Evolutionary conservation across 92 coral and sea anemone species (phyloP).

Genomic region (Epizoanthus fatuus): DNA sequence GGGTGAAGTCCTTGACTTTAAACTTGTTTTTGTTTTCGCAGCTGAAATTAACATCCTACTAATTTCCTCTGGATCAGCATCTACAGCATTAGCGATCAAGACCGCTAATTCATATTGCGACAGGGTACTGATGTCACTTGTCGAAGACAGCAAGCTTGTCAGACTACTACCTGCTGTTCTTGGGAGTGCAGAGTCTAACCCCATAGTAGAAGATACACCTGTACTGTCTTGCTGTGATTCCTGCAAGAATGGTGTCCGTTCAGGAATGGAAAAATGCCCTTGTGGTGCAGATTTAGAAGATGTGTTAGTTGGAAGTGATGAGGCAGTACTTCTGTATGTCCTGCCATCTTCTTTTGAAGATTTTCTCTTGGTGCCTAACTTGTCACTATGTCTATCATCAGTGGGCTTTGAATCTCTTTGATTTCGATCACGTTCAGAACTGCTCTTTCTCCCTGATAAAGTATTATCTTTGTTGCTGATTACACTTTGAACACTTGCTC

Average conservation of each 20-base stretch:
- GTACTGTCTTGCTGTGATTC: background rate
- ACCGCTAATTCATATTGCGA: constrained; percentile 65
- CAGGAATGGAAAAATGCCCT: background rate
- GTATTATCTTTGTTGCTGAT: constrained; percentile 49
- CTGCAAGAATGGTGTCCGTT: background rate
- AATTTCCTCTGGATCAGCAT: constrained; percentile 81
- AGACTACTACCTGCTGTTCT: constrained; percentile 32
- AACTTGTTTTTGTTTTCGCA: constrained; percentile 66
- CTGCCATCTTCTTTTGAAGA: constrained; percentile 35
- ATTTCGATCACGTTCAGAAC: constrained; percentile 26
- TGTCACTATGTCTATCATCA: constrained; percentile 16
- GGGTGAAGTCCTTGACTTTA: constrained; percentile 33
- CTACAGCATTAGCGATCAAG: constrained; percentile 82
- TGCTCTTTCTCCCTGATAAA: constrained; percentile 27
- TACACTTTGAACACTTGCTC: constrained; percentile 69
- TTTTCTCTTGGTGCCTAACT: constrained; percentile 21
- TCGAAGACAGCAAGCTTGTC: constrained; percentile 57
- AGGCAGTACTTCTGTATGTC: background rate
- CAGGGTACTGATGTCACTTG: constrained; percentile 58
- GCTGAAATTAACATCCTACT: constrained; percentile 71
- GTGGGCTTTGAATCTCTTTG: constrained; percentile 9
- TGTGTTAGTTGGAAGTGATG: constrained; percentile 1
- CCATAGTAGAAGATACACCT: constrained; percentile 7
- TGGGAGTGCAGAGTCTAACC: constrained; percentile 4
- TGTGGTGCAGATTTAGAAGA: background rate